Percentiles rank a stretch among this genome's conserved stretches.
Evolutionary conservation across 2,797 vertebrate species (phyloP).

Genomic region (Podarcis siculus): DNA sequence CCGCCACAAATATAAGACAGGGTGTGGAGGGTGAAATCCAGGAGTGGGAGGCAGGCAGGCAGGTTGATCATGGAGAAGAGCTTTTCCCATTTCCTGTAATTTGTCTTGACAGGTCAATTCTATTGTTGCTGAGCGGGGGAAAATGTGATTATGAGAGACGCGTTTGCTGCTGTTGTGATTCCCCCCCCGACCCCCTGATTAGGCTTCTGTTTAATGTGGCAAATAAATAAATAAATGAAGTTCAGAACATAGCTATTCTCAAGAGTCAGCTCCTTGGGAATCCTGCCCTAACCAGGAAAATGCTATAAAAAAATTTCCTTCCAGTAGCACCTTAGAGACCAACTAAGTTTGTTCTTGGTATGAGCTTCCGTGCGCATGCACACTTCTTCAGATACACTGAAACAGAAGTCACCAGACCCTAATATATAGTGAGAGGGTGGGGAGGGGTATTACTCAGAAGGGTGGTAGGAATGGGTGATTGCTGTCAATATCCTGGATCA

Average conservation of each 20-base stretch:
- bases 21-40: no score
- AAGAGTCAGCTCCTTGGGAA: neutral
- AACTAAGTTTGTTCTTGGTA: no score
- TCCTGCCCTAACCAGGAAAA: neutral
- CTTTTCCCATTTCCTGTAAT: neutral
- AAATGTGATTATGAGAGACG: slow-evolving; percentile 14
- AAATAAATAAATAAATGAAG: neutral
- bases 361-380: no score
- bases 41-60: neutral
- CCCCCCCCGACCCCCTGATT: neutral
- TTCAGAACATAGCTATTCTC: neutral
- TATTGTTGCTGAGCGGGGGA: slow-evolving; percentile 8
- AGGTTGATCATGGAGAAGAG: neutral
- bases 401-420: no score
- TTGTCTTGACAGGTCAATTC: slow-evolving; percentile 35
- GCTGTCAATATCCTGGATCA: neutral
- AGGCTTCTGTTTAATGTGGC: slow-evolving; percentile 2
- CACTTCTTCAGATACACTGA: no score
- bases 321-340: no score
- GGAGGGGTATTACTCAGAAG: no score
- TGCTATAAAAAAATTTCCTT: no score
- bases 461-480: no score
- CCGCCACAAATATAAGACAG: neutral
- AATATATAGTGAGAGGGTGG: no score
- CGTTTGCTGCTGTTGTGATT: neutral